These are phyloP conservation scores for Muscina levida DNA, from an alignment of 2,888 invertebrate species.

Conservation along the genomic window DNA sequence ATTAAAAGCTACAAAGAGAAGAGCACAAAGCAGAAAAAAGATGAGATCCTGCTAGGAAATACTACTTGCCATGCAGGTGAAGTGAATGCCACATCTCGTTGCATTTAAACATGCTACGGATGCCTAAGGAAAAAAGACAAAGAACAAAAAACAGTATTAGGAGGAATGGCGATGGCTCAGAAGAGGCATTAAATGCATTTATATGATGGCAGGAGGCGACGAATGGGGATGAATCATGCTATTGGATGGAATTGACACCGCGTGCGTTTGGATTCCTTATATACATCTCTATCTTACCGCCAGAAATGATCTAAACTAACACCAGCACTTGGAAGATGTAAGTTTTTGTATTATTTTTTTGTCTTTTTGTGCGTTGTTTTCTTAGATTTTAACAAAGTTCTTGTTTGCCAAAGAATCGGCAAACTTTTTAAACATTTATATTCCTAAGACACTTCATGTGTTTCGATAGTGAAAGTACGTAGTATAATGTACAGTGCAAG, in stretches of 20 bases:
- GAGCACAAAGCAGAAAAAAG: not conserved
- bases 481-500: too few relatives aligned
- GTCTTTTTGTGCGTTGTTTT: not conserved
- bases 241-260: constrained; percentile 3
- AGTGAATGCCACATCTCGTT: not conserved
- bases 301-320: constrained; percentile 1
- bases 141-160: not conserved
- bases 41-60: constrained; percentile 25
- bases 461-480: too few relatives aligned
- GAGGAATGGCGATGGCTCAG: not conserved
- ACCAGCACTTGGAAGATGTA: not conserved
- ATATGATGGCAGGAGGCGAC: constrained; percentile 9
- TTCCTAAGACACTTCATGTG: constrained; percentile 33
- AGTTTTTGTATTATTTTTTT: not conserved
- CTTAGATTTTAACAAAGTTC: constrained; percentile 14
- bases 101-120: constrained; percentile 25
- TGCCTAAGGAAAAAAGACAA: constrained; percentile 52
- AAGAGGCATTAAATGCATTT: constrained; percentile 26
- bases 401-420: constrained; percentile 31
- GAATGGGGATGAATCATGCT: not conserved
- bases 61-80: too few relatives aligned
- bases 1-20: constrained; percentile 21
- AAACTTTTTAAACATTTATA: constrained; percentile 31
- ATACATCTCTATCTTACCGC: not conserved
- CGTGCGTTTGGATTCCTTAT: too few relatives aligned